Conservation (phyloP, 2,113 vertebrate species). For the Odontesthes bonariensis region DNA sequence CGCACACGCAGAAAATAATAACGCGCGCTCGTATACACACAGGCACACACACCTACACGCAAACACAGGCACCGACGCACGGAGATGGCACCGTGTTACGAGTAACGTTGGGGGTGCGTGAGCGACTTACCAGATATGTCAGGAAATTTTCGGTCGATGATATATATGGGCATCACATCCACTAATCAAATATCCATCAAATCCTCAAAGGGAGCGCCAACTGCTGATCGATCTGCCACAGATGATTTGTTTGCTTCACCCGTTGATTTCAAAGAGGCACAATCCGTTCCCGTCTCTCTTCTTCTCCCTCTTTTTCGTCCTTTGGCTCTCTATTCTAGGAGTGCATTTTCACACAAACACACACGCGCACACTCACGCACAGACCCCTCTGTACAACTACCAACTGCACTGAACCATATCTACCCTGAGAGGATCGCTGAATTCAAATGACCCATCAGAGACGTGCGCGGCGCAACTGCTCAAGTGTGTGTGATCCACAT, state of each 20-base stretch:
- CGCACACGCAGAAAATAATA: conserved; percentile 11
- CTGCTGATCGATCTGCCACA: conserved; percentile 61
- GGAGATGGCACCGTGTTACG: conserved; percentile 40
- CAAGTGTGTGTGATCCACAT: conserved; percentile 60
- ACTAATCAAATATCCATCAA: conserved; percentile 72
- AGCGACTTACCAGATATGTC: conserved; percentile 84
- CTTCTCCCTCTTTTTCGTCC: conserved; percentile 46
- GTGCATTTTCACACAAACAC: conserved; percentile 38
- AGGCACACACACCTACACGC: background rate
- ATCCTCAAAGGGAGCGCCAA: conserved; percentile 71
- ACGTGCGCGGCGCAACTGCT: conserved; percentile 50
- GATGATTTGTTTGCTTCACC: conserved; percentile 44
- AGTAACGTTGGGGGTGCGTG: conserved; percentile 25
- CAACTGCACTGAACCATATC: conserved; percentile 57
- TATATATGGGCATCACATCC: conserved; percentile 84
- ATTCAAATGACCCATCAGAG: conserved; percentile 58
- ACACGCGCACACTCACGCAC: conserved; percentile 21
- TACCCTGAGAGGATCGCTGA: conserved; percentile 50
- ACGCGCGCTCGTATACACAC: background rate
- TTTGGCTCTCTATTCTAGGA: conserved; percentile 59
- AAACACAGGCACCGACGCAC: conserved; percentile 21
- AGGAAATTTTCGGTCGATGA: conserved; percentile 83
- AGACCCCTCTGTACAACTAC: conserved; percentile 35
- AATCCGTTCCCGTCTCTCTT: conserved; percentile 60
- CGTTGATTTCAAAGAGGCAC: conserved; percentile 42